These are phyloP conservation scores for Agriopis leucophaearia DNA, from an alignment of 2,888 invertebrate genomes.

Conservation along the genomic window DNA sequence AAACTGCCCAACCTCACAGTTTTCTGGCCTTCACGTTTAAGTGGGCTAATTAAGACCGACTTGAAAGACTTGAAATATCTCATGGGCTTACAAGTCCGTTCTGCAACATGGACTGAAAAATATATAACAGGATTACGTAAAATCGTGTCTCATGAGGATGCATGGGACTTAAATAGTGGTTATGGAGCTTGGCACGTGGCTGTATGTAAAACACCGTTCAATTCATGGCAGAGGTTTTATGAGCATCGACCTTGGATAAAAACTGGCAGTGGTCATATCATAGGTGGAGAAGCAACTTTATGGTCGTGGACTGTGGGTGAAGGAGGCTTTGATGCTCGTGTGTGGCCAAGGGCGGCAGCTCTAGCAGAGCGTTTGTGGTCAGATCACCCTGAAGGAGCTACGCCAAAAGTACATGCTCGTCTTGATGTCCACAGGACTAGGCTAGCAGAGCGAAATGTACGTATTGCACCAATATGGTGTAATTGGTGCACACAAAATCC, in stretches of 20 bases:
- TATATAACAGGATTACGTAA: conserved; percentile 87
- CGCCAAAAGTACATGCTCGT: conserved; percentile 87
- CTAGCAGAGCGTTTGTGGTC: conserved; percentile 92
- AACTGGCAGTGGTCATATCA: conserved; percentile 68
- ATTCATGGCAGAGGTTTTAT: conserved; percentile 94
- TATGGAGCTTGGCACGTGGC: conserved; percentile 92
- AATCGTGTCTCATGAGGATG: conserved; percentile 93
- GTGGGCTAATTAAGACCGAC: conserved; percentile 61
- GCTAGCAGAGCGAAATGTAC: conserved; percentile 86
- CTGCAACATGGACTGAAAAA: conserved; percentile 88
- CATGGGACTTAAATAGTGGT: conserved; percentile 94
- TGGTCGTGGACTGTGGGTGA: conserved; percentile 93
- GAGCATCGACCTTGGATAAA: conserved; percentile 90
- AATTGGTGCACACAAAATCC: conserved; percentile 91
- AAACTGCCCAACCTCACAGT: conserved; percentile 65
- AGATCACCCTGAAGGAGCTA: conserved; percentile 81
- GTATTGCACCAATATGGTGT: conserved; percentile 90
- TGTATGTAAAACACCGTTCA: conserved; percentile 92
- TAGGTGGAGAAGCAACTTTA: conserved; percentile 93
- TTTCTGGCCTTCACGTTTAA: conserved; percentile 66
- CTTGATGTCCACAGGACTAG: conserved; percentile 88
- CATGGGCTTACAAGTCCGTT: conserved; percentile 84
- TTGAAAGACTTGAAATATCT: conserved; percentile 58
- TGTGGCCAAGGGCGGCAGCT: conserved; percentile 94
- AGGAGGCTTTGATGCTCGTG: conserved; percentile 89